Evolutionary conservation across 1,140 invertebrate genomes (phyloP), one percentile per base, ranked within the genome.

Genomic region (Periplaneta americana): DNA sequence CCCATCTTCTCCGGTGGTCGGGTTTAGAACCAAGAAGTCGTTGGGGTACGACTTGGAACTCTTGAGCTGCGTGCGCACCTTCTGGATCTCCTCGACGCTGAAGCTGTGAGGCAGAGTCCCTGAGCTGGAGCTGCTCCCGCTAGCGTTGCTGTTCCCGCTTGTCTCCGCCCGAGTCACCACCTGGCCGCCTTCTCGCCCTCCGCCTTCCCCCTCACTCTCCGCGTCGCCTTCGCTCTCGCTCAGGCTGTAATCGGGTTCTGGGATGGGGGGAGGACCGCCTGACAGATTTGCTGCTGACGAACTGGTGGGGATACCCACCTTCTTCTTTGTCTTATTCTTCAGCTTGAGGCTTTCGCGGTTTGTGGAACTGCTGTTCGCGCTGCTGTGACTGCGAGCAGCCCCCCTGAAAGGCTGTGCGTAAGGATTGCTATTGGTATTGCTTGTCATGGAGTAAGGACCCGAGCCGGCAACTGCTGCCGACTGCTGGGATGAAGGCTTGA

Each of bases 191-290:
- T 0, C 87, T 87, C 0, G 88, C 87, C 35, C 89, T 90, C 37
- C 92, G 79, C 88, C 90, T 66, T 92, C 92, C 34, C 92, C 92
- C 81, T 93, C 92, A 18, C 87, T 87, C 35, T 90, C 87, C 28
- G 86, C 87, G n/a, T 89, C 89, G 9, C 86, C 88, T 75, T 91
- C 90, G 0, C 94, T 95, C 85, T 96, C 95, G 80, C 93, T 95
- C 85, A 95, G 91, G 87, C 94, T 96, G 88, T 97, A 97, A 88
- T 97, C 96, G 0, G 96, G 96, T 85, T 97, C 96, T 1, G 96
- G 96, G 81, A 97, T 97, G 6, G 94, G 94, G 17, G 81, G 81
- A 13, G 75, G 81, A 36, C 81, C 34, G 15, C 15, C n/a, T 6
- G 32, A 32, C 8, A 89, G 82, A 85, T 88, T 89, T 35, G 85